Conservation (phyloP, 53 echinoderm and acorn worm species). For the Pentamera pediparva region DNA sequence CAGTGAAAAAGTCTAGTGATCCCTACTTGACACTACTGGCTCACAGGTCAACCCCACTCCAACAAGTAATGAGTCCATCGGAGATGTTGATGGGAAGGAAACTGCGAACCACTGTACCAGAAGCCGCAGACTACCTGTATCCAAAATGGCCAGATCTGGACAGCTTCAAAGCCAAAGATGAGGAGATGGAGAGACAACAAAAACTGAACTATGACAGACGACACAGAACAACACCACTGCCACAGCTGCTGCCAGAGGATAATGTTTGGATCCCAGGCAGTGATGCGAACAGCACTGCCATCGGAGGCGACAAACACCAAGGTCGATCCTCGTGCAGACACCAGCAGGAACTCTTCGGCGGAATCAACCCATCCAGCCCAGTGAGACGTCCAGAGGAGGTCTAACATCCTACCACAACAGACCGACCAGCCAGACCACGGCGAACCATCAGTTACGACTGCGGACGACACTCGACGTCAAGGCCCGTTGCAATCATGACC, state of each 20-base stretch:
- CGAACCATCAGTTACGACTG: too few species aligned
- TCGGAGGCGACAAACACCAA: background rate
- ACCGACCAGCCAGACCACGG: too few species aligned
- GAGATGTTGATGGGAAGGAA: constrained; percentile 26
- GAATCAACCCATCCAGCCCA: too few species aligned
- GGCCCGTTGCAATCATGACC: too few species aligned
- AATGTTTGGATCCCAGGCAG: background rate
- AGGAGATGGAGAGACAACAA: background rate
- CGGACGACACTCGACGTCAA: too few species aligned
- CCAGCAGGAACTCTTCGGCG: too few species aligned
- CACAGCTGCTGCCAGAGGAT: background rate
- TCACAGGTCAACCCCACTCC: constrained; percentile 1
- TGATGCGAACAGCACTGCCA: background rate
- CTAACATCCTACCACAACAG: too few species aligned
- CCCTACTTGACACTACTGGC: constrained; percentile 19
- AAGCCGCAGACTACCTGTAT: background rate
- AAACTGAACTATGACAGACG: background rate
- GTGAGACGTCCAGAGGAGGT: too few species aligned
- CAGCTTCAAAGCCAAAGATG: constrained; percentile 6
- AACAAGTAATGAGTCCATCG: constrained; percentile 16
- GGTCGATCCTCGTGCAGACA: too few species aligned
- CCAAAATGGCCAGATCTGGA: constrained; percentile 30
- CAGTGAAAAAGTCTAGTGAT: constrained; percentile 10
- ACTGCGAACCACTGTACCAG: constrained; percentile 17
- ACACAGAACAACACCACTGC: background rate